Base-by-base conservation (phyloP, 2,888 invertebrate species). In the Luffia ferchaultella region DNA sequence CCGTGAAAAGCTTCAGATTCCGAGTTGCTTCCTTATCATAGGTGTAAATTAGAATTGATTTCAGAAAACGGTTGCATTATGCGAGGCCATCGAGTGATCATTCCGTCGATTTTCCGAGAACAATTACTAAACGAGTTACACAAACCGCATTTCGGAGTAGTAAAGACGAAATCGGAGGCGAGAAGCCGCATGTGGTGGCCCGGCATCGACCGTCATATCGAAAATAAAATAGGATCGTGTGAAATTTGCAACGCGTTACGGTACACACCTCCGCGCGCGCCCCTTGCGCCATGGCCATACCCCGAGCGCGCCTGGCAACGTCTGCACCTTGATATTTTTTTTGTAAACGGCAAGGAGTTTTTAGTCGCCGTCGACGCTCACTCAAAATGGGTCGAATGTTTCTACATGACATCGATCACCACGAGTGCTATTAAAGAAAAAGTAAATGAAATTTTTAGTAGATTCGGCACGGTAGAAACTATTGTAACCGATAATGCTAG, bases 401-500 rank as follows among this genome's bases (percentile, higher is more conserved):
- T 46, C 43, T 12, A 15, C 2, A 54, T 57, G 55, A 20, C 40
- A 1, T 30, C 16, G 16, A 53, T 50, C 0, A 44, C 48, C 20
- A 49, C 48, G 1, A 48, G 50, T 2, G 30, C 49, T 5, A 42
- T 55, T 12, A 42, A 56, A 2, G 20, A 1, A 0, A 55, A 51
- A n/a, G n/a, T n/a, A n/a, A n/a, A n/a, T n/a, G n/a, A n/a, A n/a
- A n/a, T n/a, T n/a, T n/a, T n/a, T n/a, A n/a, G n/a, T 46, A n/a
- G n/a, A n/a, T n/a, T n/a, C n/a, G n/a, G n/a, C n/a, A n/a, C n/a
- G n/a, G n/a, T n/a, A n/a, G n/a, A n/a, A n/a, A n/a, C n/a, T n/a
- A n/a, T n/a, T n/a, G n/a, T n/a, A n/a, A n/a, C n/a, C 1, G 57
- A 56, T 45, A 57, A 57, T 45, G 55, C 50, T n/a, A 45, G 50